A percentile compares a stretch with the other conserved stretches of the same genome.
Evolutionary conservation across 2,888 invertebrate genomes (phyloP).

Genomic region (Trissoscelio sp.): DNA sequence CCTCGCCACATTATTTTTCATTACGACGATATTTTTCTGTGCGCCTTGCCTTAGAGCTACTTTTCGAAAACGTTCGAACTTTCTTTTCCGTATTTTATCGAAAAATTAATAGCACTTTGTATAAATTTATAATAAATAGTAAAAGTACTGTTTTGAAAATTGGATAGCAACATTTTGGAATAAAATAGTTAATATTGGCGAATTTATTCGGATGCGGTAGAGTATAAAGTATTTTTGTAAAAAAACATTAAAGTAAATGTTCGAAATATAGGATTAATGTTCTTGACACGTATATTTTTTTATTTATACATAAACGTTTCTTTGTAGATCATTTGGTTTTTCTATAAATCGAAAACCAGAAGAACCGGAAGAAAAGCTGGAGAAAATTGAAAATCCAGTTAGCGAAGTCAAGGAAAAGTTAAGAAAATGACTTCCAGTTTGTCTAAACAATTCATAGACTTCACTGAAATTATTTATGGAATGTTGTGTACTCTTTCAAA

Average conservation of each 20-base stretch:
- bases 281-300: too few relatives aligned
- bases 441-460: constrained; percentile 25
- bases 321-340: background rate
- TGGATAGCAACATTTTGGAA: background rate
- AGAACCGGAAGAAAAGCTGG: constrained; percentile 34
- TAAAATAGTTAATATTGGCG: background rate
- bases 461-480: too few relatives aligned
- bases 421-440: constrained; percentile 2
- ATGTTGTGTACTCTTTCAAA: too few relatives aligned
- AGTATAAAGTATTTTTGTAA: too few relatives aligned
- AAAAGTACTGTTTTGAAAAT: constrained; percentile 18
- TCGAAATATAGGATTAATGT: too few relatives aligned
- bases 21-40: constrained; percentile 26
- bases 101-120: constrained; percentile 21
- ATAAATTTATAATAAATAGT: constrained; percentile 19
- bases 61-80: constrained; percentile 38
- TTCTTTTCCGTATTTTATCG: constrained; percentile 44
- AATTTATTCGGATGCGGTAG: background rate
- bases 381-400: constrained; percentile 56
- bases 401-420: constrained; percentile 25
- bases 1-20: constrained; percentile 43
- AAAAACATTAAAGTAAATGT: too few relatives aligned
- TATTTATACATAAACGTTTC: background rate
- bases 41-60: constrained; percentile 13
- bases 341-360: constrained; percentile 34